Evolutionary conservation across 2,888 invertebrate species (phyloP).

Genomic region (Pimpla rufipes): DNA sequence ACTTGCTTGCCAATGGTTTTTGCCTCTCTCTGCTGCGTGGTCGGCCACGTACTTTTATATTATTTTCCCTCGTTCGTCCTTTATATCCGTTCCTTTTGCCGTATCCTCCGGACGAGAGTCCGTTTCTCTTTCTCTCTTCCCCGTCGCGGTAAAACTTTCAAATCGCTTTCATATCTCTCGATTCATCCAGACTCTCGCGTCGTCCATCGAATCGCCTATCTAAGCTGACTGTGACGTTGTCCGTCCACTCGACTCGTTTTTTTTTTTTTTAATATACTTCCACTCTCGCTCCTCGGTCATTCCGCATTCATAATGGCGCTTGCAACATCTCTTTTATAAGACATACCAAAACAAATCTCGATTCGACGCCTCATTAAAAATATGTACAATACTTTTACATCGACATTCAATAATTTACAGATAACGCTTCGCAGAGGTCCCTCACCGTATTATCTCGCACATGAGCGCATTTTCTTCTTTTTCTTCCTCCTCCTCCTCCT

Average conservation of each 20-base stretch:
- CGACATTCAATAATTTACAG: slow-evolving; percentile 80
- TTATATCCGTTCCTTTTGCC: slow-evolving; percentile 37
- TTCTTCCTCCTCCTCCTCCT: slow-evolving; percentile 41
- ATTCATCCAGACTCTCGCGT: slow-evolving; percentile 49
- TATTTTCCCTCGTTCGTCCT: slow-evolving; percentile 35
- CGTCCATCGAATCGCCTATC: slow-evolving; percentile 45
- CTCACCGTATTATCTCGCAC: slow-evolving; percentile 54
- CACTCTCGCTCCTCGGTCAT: slow-evolving; percentile 48
- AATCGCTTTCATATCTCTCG: slow-evolving; percentile 53
- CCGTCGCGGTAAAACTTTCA: slow-evolving; percentile 32
- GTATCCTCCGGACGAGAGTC: slow-evolving; percentile 18
- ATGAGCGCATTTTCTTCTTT: slow-evolving; percentile 55
- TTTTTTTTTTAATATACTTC: slow-evolving; percentile 22
- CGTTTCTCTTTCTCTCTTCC: slow-evolving; percentile 6
- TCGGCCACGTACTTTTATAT: slow-evolving; percentile 41
- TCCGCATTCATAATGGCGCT: slow-evolving; percentile 54
- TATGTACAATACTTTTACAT: slow-evolving; percentile 80
- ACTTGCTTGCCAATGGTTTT: slow-evolving; percentile 39
- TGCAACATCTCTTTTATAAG: slow-evolving; percentile 36
- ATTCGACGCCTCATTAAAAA: slow-evolving; percentile 76
- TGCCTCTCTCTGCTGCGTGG: slow-evolving; percentile 17
- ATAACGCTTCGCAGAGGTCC: slow-evolving; percentile 67
- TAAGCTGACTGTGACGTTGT: slow-evolving; percentile 53
- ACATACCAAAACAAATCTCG: slow-evolving; percentile 63
- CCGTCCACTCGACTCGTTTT: slow-evolving; percentile 27